Conservation (phyloP, 2,797 vertebrate species). For the Triplophysa bombifrons region DNA sequence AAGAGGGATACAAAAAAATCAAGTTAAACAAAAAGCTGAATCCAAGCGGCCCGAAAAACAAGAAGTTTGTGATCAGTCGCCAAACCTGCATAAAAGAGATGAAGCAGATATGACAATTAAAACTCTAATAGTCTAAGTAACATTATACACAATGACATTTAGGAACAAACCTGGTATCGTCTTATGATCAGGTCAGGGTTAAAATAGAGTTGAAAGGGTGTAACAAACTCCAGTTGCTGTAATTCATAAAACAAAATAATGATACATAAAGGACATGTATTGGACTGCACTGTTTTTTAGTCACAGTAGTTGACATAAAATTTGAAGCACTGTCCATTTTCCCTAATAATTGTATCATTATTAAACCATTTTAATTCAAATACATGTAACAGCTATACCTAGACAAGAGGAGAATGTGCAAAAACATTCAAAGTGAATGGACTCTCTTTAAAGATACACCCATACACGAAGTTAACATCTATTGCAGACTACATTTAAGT, state of each 20-base stretch:
- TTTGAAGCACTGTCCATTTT: no score
- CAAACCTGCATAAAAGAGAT: slow-evolving; percentile 80
- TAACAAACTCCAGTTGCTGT: slow-evolving; percentile 96
- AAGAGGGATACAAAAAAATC: slow-evolving; percentile 98
- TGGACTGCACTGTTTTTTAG: no score
- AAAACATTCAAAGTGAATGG: slow-evolving; percentile 81
- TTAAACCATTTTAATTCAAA: slow-evolving; percentile 50
- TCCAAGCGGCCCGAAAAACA: slow-evolving; percentile 97
- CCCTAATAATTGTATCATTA: no score
- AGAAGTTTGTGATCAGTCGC: slow-evolving; percentile 96
- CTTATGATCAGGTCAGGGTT: slow-evolving; percentile 97
- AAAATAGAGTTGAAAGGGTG: slow-evolving; percentile 97
- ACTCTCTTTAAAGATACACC: no score
- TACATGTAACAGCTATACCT: slow-evolving; percentile 84
- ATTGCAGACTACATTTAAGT: no score
- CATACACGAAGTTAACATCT: no score
- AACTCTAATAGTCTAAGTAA: background rate
- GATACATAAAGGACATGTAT: no score
- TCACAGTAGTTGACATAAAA: no score
- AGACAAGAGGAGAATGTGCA: slow-evolving; percentile 60
- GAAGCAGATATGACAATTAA: background rate
- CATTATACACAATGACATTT: background rate
- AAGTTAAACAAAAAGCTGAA: slow-evolving; percentile 99
- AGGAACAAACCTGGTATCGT: slow-evolving; percentile 89
- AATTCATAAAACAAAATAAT: slow-evolving; percentile 15